phyloP scores from a whole-genome alignment of 2,888 invertebrate species.

The Tinea trinotella region DNA sequence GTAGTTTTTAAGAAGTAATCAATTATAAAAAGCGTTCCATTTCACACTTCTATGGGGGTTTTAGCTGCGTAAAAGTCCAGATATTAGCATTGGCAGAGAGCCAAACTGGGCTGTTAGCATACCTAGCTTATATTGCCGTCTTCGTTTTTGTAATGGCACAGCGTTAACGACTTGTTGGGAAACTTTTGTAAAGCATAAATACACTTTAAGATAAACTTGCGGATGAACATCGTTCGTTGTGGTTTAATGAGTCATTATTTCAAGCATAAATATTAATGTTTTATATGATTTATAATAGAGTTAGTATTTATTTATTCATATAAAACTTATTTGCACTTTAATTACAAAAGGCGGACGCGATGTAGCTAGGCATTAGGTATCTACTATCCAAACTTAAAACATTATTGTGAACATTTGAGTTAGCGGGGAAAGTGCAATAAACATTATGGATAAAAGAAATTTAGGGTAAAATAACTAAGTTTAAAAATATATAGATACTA shows the following conservation, averaged over 20 bases:
- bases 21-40: not conserved
- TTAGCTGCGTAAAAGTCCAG: slow-evolving; percentile 41
- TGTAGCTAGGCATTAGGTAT: too few species aligned
- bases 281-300: too few species aligned
- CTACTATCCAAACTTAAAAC: too few species aligned
- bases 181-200: not conserved
- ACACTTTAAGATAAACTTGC: not conserved
- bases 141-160: not conserved
- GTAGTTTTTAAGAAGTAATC: too few species aligned
- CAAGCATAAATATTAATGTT: not conserved
- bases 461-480: too few species aligned
- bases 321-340: too few species aligned
- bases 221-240: not conserved
- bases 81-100: slow-evolving; percentile 51
- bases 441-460: too few species aligned
- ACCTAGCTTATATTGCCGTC: not conserved
- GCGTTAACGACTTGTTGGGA: not conserved
- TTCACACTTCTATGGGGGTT: slow-evolving; percentile 25
- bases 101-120: slow-evolving; percentile 33
- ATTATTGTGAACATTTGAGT: too few species aligned
- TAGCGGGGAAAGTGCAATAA: too few species aligned
- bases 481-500: too few species aligned
- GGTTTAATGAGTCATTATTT: not conserved
- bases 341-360: too few species aligned
- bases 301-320: too few species aligned